Conservation (phyloP, 2,113 vertebrate genomes). For the Thymallus thymallus region DNA sequence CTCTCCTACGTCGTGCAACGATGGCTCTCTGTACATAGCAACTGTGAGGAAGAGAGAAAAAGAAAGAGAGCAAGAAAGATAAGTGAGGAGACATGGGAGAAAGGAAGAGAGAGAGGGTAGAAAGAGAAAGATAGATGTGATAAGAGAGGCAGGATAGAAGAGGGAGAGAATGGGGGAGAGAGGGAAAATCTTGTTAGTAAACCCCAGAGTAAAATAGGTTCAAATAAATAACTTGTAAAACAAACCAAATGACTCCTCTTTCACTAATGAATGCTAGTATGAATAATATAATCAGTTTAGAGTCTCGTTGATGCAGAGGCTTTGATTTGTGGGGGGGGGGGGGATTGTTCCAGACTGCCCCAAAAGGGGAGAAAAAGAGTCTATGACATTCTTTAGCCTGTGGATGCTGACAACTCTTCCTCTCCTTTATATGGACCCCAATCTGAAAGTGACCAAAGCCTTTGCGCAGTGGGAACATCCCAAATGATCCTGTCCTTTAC, state of each 20-base stretch:
- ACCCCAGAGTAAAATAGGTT: not conserved
- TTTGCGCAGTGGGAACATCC: not conserved
- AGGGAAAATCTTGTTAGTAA: conserved; percentile 23
- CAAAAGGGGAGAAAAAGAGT: not conserved
- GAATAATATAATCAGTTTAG: not conserved
- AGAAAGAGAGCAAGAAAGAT: not conserved
- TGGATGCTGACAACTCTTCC: not conserved
- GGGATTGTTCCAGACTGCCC: not conserved
- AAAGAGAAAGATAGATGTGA: not conserved
- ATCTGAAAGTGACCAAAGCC: not conserved
- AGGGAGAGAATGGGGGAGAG: not conserved
- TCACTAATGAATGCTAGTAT: not conserved
- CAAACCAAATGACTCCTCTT: not conserved
- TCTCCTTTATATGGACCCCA: not conserved
- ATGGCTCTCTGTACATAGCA: conserved; percentile 99
- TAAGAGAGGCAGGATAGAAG: not conserved
- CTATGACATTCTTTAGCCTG: not conserved
- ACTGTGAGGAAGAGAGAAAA: conserved; percentile 68
- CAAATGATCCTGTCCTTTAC: conserved; percentile 38
- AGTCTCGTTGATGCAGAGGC: not conserved
- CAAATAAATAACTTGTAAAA: not conserved
- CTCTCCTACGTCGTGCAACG: conserved; percentile 98
- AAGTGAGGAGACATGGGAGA: not conserved
- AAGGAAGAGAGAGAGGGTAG: no score
- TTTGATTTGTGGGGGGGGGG: no score